Evolutionary conservation across 2,113 vertebrate genomes (phyloP).

Genomic region (Sorex araneus): DNA sequence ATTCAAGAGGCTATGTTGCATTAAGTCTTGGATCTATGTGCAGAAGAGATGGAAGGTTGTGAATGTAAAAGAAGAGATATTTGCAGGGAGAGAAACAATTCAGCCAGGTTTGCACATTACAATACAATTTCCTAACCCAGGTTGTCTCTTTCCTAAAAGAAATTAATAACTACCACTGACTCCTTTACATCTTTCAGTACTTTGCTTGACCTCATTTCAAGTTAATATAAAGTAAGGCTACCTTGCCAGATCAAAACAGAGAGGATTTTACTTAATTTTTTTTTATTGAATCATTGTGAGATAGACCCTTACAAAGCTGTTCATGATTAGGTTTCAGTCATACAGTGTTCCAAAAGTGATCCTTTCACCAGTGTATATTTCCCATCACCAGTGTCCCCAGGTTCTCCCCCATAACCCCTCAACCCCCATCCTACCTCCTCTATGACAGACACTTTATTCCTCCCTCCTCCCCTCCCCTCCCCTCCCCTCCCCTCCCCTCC

Average conservation of each 20-base stretch:
- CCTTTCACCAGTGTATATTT: too few relatives aligned
- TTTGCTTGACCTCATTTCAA: conserved; percentile 62
- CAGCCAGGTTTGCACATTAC: neutral
- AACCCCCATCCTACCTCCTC: too few relatives aligned
- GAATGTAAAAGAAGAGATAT: conserved; percentile 20
- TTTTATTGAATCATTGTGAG: too few relatives aligned
- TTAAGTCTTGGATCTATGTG: conserved; percentile 11
- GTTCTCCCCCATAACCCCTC: too few relatives aligned
- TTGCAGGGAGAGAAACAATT: conserved; percentile 58
- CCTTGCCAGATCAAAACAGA: neutral
- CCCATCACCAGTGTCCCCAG: too few relatives aligned
- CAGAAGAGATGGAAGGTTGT: conserved; percentile 24
- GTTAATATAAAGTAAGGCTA: conserved; percentile 51
- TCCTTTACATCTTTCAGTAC: conserved; percentile 7
- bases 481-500: too few relatives aligned
- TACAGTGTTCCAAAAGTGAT: too few relatives aligned
- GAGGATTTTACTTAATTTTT: too few relatives aligned
- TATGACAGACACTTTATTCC: too few relatives aligned
- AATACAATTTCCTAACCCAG: conserved; percentile 66
- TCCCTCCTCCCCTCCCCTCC: too few relatives aligned
- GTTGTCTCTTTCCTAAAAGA: neutral
- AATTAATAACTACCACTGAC: neutral
- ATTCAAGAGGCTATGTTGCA: conserved; percentile 51
- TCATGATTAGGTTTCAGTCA: too few relatives aligned
- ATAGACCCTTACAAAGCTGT: too few relatives aligned